phyloP scores from a whole-genome alignment of 2,888 invertebrate species.

The Lathronympha strigana region DNA sequence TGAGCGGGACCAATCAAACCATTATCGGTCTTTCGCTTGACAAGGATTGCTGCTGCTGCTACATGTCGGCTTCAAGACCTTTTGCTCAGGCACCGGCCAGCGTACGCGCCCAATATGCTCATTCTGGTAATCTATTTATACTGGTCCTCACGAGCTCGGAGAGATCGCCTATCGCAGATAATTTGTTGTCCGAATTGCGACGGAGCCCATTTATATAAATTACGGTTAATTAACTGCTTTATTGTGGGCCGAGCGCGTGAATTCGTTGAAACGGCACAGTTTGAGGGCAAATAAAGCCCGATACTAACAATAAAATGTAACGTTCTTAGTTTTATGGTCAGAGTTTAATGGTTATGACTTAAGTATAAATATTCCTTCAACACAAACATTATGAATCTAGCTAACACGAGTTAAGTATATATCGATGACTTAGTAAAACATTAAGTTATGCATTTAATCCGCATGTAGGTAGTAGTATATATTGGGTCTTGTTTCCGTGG shows the following conservation, averaged over 20 bases:
- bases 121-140: conserved; percentile 51
- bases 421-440: conserved; percentile 2
- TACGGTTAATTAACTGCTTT: conserved; percentile 75
- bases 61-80: neutral
- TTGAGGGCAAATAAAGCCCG: conserved; percentile 52
- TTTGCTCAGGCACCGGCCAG: neutral
- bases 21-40: no score
- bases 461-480: neutral
- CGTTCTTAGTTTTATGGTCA: conserved; percentile 48
- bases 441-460: neutral
- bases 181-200: conserved; percentile 71
- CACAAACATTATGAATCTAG: conserved; percentile 9
- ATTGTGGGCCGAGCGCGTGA: conserved; percentile 68
- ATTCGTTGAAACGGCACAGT: conserved; percentile 66
- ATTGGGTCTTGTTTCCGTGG: conserved; percentile 38
- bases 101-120: conserved; percentile 7
- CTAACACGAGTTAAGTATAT: neutral
- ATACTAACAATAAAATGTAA: conserved; percentile 58
- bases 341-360: conserved; percentile 44
- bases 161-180: conserved; percentile 70
- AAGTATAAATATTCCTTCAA: conserved; percentile 41
- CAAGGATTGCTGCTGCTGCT: no score
- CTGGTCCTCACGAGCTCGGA: conserved; percentile 51
- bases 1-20: no score
- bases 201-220: conserved; percentile 73